phyloP scores from a whole-genome alignment of 1,140 invertebrate species.

The Pseudomyrmex gracilis region DNA sequence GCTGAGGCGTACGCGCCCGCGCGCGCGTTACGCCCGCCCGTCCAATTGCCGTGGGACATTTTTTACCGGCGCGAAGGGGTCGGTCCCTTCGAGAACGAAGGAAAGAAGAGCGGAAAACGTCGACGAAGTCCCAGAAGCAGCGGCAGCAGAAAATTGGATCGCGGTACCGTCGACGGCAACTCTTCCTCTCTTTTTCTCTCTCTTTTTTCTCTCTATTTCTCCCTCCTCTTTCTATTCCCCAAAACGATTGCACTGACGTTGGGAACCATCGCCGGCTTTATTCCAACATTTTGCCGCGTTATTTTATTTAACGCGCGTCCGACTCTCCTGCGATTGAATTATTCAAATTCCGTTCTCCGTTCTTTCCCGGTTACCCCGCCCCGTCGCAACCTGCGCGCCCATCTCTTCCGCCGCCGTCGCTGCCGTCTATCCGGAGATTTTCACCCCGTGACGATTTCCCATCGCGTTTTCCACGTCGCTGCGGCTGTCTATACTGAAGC shows the following conservation, averaged over 20 bases:
- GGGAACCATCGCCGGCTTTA: slow-evolving; percentile 58
- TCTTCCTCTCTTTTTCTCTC: not conserved
- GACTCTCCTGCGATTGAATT: slow-evolving; percentile 69
- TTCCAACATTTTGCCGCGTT: slow-evolving; percentile 71
- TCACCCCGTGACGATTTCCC: slow-evolving; percentile 58
- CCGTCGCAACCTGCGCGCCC: slow-evolving; percentile 44
- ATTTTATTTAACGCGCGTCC: slow-evolving; percentile 72
- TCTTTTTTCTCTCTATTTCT: too few species aligned
- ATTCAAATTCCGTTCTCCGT: slow-evolving; percentile 69
- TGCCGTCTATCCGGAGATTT: slow-evolving; percentile 65
- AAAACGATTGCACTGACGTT: slow-evolving; percentile 46
- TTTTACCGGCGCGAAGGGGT: slow-evolving; percentile 18
- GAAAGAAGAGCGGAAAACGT: slow-evolving; percentile 3
- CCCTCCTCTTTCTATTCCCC: not conserved
- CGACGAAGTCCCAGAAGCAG: slow-evolving; percentile 35
- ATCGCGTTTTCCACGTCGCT: slow-evolving; percentile 52
- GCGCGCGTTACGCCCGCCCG: slow-evolving; percentile 35
- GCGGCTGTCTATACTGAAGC: slow-evolving; percentile 46
- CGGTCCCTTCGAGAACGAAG: slow-evolving; percentile 15
- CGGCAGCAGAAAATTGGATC: slow-evolving; percentile 68
- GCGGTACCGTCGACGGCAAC: slow-evolving; percentile 23
- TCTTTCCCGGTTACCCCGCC: slow-evolving; percentile 33
- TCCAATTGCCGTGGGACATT: slow-evolving; percentile 36
- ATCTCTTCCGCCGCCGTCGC: slow-evolving; percentile 5
- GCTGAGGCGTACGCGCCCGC: slow-evolving; percentile 42